Base-by-base conservation (phyloP, 2,888 invertebrate genomes). In the Archips xylosteana region DNA sequence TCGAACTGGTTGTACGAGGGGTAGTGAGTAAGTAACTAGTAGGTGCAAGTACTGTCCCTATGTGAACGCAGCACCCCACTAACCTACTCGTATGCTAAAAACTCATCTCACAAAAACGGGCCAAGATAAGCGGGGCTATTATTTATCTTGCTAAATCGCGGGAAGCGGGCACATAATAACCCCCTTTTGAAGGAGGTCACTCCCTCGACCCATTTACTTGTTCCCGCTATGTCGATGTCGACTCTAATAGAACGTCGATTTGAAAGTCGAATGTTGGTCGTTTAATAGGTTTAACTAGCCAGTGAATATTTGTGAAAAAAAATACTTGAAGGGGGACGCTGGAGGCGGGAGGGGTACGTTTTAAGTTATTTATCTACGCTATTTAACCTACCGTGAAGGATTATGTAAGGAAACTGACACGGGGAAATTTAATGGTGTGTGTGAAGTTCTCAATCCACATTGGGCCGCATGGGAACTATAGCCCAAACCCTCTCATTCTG, bases 81-180 rank as follows among this genome's bases (percentile, higher is more conserved):
- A 66, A 60, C 59, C 60, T 51, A 66, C 49, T 61, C 60, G 66
- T 71, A 49, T 65, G 71, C 71, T 66, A 54, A 66, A 71, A 51
- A 57, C 70, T 70, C 70, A 70, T 70, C 71, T 49, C 71, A 51
- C 66, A 66, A 60, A 68, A 68, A 34, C 65, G 65, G 49, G 10
- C 12, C 60, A 42, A 51, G 71, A 71, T 71, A 66, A 71, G 71
- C 71, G 61, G 32, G 15, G 60, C 65, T 66, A 71, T 71, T 71
- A 71, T 60, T 66, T 71, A 66, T 71, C 71, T 65, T 36, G 71
- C 64, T 71, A 59, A 71, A 65, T 71, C 66, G 60, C 71, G 65
- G 64, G 67, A 36, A 57, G 47, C 64, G 70, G 64, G 64, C 49
- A 57, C 51, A 64, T 71, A 70, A 64, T 70, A 71, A 64, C 70